A percentile compares a stretch with the other conserved stretches of the same genome.
phyloP scores from a whole-genome alignment of 2,888 invertebrate genomes.

The Ephialtes manifestator region DNA sequence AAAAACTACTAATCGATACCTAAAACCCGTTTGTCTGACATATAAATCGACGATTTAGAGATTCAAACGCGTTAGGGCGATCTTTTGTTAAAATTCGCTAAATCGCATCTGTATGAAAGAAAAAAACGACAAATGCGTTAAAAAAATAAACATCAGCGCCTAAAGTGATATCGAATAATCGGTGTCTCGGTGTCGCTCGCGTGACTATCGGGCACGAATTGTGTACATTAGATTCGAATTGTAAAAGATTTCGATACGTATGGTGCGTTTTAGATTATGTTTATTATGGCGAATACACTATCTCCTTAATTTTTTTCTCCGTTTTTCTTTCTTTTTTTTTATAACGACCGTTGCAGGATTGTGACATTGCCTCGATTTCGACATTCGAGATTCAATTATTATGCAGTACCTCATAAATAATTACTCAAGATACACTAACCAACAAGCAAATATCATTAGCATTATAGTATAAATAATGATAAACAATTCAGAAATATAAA shows the following conservation, averaged over 20 bases:
- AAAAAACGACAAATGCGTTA: neutral
- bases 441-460: slow-evolving; percentile 65
- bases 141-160: slow-evolving; percentile 4
- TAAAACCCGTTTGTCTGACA: neutral
- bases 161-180: slow-evolving; percentile 29
- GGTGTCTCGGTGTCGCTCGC: neutral
- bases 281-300: slow-evolving; percentile 1
- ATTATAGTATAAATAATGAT: slow-evolving; percentile 57
- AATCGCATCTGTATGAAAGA: slow-evolving; percentile 17
- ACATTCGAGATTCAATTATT: slow-evolving; percentile 22
- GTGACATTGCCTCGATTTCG: slow-evolving; percentile 15
- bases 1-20: neutral
- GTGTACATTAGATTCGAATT: slow-evolving; percentile 50
- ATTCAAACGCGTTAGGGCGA: neutral
- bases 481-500: slow-evolving; percentile 53
- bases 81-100: slow-evolving; percentile 16
- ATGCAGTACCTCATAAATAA: slow-evolving; percentile 6
- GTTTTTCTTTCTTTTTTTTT: neutral
- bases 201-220: neutral
- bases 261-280: slow-evolving; percentile 36
- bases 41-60: slow-evolving; percentile 1
- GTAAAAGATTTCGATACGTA: slow-evolving; percentile 22
- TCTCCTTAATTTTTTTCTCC: neutral
- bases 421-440: slow-evolving; percentile 44
- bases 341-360: neutral